These are phyloP conservation scores for Meiosimyza decipiens DNA, from an alignment of 2,888 invertebrate species.

Conservation along the genomic window DNA sequence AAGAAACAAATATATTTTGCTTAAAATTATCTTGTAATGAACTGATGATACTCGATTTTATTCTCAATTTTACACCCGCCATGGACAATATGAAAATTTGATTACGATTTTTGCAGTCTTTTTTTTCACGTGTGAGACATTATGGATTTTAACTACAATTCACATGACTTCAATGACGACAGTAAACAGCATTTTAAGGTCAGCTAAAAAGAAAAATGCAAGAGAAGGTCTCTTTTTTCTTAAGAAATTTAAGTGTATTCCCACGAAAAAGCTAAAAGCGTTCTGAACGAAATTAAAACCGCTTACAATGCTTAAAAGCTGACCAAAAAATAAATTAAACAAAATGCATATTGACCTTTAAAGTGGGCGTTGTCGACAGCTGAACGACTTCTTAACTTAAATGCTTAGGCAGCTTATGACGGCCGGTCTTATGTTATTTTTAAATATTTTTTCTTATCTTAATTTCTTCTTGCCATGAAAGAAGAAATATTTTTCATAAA, in stretches of 20 bases:
- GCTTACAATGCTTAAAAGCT: background rate
- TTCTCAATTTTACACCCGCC: too few species aligned
- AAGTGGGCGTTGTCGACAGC: constrained; percentile 4
- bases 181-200: too few species aligned
- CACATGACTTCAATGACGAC: too few species aligned
- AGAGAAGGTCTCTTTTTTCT: background rate
- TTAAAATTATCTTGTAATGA: too few species aligned
- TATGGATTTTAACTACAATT: too few species aligned
- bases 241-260: background rate
- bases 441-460: background rate
- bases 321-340: background rate
- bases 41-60: too few species aligned
- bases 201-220: background rate
- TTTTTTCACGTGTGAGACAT: too few species aligned
- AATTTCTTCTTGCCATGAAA: background rate
- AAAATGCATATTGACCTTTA: background rate
- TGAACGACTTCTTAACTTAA: constrained; percentile 1
- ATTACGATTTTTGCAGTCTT: too few species aligned
- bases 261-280: background rate
- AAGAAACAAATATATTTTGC: too few species aligned
- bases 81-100: too few species aligned
- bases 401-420: background rate
- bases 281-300: constrained; percentile 4
- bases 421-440: background rate
- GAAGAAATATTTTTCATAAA: background rate